Conservation (phyloP, 2,797 vertebrate species). For the Lepus oiostolus region DNA sequence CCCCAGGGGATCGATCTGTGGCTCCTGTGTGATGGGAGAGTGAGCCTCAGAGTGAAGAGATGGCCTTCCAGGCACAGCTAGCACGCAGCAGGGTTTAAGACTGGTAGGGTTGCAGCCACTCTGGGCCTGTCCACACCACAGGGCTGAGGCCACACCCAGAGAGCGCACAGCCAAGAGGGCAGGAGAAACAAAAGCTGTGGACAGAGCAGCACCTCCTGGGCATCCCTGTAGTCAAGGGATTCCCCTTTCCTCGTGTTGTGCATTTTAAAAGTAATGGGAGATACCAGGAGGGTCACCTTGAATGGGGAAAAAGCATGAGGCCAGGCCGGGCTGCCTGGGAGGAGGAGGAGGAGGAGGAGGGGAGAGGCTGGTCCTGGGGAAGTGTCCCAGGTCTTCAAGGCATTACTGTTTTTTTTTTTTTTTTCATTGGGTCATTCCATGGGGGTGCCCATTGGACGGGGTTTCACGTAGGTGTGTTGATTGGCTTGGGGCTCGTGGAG, state of each 20-base stretch:
- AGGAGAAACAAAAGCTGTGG: neutral
- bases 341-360: no score
- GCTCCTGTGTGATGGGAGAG: neutral
- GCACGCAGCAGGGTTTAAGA: neutral
- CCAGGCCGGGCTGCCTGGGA: no score
- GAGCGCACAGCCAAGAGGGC: neutral
- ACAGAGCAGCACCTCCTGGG: neutral
- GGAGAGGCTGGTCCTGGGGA: no score
- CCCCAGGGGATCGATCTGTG: neutral
- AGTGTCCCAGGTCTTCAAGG: no score
- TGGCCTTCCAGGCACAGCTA: neutral
- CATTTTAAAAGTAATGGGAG: neutral
- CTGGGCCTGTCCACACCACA: neutral
- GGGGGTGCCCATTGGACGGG: no score
- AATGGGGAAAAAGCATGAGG: neutral
- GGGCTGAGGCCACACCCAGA: no score
- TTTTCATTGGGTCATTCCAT: no score
- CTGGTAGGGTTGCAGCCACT: fast-evolving
- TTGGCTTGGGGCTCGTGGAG: no score
- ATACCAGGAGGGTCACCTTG: neutral
- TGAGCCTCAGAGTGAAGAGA: neutral
- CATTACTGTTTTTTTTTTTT: no score
- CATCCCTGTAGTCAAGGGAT: neutral
- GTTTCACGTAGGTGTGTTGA: no score
- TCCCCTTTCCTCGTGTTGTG: neutral